A percentile compares a stretch with the other conserved stretches of the same genome.
Evolutionary conservation across 37 sponge, comb jelly and placozoan species (phyloP).

Genomic region (Corticium candelabrum): DNA sequence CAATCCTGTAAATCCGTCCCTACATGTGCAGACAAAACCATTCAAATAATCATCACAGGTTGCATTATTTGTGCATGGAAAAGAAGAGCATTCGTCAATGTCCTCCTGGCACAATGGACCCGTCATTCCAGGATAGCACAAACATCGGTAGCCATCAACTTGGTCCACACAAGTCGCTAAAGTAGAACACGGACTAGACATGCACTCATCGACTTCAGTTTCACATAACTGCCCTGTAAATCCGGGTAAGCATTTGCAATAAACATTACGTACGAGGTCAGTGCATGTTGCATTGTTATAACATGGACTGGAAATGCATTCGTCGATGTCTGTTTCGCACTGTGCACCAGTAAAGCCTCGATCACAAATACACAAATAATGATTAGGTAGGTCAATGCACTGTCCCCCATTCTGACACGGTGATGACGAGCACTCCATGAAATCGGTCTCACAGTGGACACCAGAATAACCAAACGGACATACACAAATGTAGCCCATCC

Average conservation of each 20-base stretch:
- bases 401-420: slow-evolving; percentile 6
- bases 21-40: not conserved
- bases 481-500: slow-evolving; percentile 5
- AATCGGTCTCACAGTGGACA: not conserved
- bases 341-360: slow-evolving; percentile 1
- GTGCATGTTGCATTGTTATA: slow-evolving; percentile 7
- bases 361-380: slow-evolving; percentile 2
- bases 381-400: not conserved
- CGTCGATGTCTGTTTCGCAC: slow-evolving; percentile 15
- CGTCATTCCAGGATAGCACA: not conserved
- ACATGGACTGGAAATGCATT: slow-evolving; percentile 6
- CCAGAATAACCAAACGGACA: slow-evolving; percentile 9
- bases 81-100: not conserved
- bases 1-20: not conserved
- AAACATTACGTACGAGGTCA: not conserved
- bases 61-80: not conserved
- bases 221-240: slow-evolving; percentile 13
- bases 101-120: not conserved
- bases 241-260: slow-evolving; percentile 3
- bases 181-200: not conserved
- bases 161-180: slow-evolving; percentile 8
- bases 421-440: not conserved
- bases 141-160: slow-evolving; percentile 6
- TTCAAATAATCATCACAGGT: not conserved
- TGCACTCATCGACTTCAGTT: slow-evolving; percentile 12